These are phyloP conservation scores for Dynastes hyllus DNA, from an alignment of 2,888 invertebrate species.

Conservation along the genomic window DNA sequence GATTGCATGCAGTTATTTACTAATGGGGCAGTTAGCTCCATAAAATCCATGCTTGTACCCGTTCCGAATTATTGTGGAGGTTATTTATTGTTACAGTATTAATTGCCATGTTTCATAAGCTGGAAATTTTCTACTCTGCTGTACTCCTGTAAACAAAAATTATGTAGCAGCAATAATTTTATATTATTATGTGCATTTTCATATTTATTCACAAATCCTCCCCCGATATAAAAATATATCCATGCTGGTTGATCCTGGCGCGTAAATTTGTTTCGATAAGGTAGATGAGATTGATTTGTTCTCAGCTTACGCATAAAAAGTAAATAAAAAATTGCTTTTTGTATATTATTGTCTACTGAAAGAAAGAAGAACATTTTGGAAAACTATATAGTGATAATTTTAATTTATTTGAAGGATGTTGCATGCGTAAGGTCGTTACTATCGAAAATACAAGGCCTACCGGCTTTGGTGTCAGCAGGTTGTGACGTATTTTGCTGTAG, in stretches of 20 bases:
- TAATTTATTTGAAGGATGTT: no score
- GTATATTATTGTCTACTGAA: no score
- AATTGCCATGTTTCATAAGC: slow-evolving; percentile 55
- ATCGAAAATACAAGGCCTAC: no score
- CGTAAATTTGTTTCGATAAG: neutral
- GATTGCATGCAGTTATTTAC: slow-evolving; percentile 63
- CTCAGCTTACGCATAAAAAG: no score
- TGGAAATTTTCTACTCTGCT: slow-evolving; percentile 41
- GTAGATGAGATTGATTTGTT: neutral
- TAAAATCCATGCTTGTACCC: slow-evolving; percentile 60
- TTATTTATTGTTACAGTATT: slow-evolving; percentile 62
- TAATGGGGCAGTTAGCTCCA: slow-evolving; percentile 66
- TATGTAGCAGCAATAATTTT: slow-evolving; percentile 2
- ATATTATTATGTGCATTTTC: slow-evolving; percentile 1
- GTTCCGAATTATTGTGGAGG: slow-evolving; percentile 62
- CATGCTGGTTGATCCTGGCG: neutral
- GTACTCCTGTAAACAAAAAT: slow-evolving; percentile 20
- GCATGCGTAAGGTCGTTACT: no score
- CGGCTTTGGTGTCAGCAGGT: no score
- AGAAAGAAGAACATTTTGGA: no score
- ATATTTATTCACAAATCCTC: neutral
- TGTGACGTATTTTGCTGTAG: no score
- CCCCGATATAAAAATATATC: neutral
- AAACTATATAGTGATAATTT: no score
- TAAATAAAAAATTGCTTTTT: no score